Conservation (phyloP, 2,888 invertebrate genomes). For the Drosophila pullipes region DNA sequence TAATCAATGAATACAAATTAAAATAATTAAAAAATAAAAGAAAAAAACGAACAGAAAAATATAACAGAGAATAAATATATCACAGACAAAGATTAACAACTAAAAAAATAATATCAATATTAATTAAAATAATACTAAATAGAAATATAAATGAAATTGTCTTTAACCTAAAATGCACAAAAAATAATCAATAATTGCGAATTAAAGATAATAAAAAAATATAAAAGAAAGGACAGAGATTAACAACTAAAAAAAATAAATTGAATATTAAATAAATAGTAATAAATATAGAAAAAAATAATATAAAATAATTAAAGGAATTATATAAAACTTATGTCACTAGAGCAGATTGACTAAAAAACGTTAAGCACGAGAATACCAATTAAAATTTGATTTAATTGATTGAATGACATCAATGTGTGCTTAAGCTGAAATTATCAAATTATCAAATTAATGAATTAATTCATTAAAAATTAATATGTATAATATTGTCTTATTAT, state of each 20-base stretch:
- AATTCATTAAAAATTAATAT: not conserved
- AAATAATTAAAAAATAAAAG: not conserved
- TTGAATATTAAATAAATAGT: not conserved
- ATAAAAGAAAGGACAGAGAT: not conserved
- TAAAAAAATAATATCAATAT: not conserved
- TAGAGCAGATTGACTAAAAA: not conserved
- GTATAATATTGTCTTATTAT: not conserved
- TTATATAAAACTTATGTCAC: not conserved
- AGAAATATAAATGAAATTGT: rapidly evolving
- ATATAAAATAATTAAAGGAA: not conserved
- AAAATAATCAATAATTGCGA: not conserved
- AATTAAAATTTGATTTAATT: not conserved
- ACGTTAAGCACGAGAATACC: not conserved
- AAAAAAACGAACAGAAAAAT: not conserved
- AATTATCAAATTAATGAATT: not conserved
- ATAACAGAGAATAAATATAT: not conserved
- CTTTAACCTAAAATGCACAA: not conserved
- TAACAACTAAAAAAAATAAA: not conserved
- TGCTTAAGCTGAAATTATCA: not conserved
- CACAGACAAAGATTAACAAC: not conserved
- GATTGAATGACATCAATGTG: not conserved
- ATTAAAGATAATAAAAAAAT: not conserved
- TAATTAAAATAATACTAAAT: not conserved
- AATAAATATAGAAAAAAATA: not conserved
- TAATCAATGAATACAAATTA: not conserved